Percentiles rank a stretch among this genome's conserved stretches.
These are phyloP conservation scores for Acridotheres tristis DNA, from an alignment of 2,797 vertebrate species.

Conservation along the genomic window DNA sequence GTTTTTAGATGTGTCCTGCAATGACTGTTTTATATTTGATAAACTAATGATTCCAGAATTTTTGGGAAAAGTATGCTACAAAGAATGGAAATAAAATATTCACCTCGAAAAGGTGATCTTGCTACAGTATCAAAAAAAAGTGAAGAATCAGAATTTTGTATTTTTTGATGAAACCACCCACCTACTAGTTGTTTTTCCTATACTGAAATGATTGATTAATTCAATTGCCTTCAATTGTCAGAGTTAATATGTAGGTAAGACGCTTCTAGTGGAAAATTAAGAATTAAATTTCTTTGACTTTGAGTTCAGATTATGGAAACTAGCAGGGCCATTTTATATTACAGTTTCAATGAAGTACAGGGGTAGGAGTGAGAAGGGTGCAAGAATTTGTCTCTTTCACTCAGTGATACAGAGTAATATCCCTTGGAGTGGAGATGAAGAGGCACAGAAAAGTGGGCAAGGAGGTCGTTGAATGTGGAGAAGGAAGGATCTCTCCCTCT, in stretches of 20 bases:
- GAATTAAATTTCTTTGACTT: not conserved
- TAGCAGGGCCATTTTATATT: not conserved
- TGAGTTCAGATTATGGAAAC: not conserved
- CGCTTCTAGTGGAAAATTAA: not conserved
- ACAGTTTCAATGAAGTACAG: not conserved
- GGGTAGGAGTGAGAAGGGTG: not conserved
- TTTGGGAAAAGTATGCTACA: not conserved
- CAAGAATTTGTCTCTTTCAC: not conserved
- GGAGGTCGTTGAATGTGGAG: not conserved
- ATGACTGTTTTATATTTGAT: not conserved
- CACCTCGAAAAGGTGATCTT: not conserved
- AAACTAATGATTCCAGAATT: not conserved
- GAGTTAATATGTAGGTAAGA: not conserved
- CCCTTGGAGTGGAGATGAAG: not conserved
- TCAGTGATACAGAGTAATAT: not conserved
- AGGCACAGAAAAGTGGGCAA: not conserved
- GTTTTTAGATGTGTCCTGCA: not conserved
- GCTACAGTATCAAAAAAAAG: not conserved
- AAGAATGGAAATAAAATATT: not conserved
- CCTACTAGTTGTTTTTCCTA: not conserved
- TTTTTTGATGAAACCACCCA: not conserved
- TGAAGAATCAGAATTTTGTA: not conserved
- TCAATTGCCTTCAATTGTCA: not conserved
- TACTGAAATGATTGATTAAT: not conserved
- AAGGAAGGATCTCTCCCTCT: rapidly evolving